Base-by-base conservation (phyloP, 1,140 invertebrate genomes). In the Zaprionus tsacasi region DNA sequence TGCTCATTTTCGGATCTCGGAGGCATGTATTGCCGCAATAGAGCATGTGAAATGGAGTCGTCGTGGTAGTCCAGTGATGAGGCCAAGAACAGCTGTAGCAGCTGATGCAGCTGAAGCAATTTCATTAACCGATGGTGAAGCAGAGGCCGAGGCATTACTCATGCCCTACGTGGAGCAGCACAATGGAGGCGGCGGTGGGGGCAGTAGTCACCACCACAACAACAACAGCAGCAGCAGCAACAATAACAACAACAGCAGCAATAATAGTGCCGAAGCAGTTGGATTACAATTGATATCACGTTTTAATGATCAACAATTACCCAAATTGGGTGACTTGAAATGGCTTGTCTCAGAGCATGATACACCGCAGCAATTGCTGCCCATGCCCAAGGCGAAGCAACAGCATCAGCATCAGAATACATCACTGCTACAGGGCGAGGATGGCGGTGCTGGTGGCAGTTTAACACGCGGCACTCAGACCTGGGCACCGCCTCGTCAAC, bases 401-500 rank as follows among this genome's bases (percentile, higher is more conserved):
- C 61, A 72, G 11, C 71, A 66, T 6, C 50, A 78, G 12, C 33
- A n/a, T n/a, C n/a, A 65, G 43, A 45, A 7, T 7, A 1, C 7
- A n/a, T 7, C 40, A 1, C 50, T 95, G 94, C 27, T 21, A 91
- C 95, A 6, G 95, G 94, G 91, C 94, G 95, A 11, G 95, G 17
- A 25, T 45, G n/a, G 40, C n/a, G 40, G 6, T 45, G 40, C 40
- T 21, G 21, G 21, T 21, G 21, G 91, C 94, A 95, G 58, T 74
- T 87, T 93, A 27, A 91, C 92, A 43, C 92, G 97, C 21, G 97
- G 97, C 11, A 97, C 96, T 11, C 80, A 93, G 35, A 96, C 96
- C 79, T 98, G 97, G 97, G 97, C 97, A 0, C 97, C 97, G 13
- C 97, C 97, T 0, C 93, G 97, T 70, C 94, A 96, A 13, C 97